These are phyloP conservation scores for Sarcophilus harrisii DNA, from an alignment of 2,797 vertebrate species.

Conservation along the genomic window DNA sequence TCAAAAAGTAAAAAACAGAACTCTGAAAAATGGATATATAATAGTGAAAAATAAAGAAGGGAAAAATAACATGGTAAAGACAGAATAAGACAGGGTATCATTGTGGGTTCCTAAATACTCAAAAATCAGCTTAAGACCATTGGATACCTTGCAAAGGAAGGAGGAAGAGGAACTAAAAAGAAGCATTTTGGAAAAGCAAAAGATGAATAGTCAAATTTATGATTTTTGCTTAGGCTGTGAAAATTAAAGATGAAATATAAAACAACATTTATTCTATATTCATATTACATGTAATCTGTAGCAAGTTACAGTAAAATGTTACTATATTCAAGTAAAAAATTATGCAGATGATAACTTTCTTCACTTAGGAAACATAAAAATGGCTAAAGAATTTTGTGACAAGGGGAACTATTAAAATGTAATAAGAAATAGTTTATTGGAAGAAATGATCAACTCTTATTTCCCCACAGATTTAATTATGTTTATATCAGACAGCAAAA, in stretches of 20 bases:
- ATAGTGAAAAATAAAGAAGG: background rate
- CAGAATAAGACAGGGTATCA: background rate
- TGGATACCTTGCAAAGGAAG: background rate
- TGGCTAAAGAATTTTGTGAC: background rate
- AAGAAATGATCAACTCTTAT: background rate
- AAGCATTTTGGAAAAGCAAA: background rate
- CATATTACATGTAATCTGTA: background rate
- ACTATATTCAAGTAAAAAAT: background rate
- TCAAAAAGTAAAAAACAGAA: background rate
- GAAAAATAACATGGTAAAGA: background rate
- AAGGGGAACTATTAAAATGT: background rate
- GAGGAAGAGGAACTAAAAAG: background rate
- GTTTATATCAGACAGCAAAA: background rate
- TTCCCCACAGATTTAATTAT: background rate
- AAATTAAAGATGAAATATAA: background rate
- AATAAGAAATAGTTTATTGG: background rate
- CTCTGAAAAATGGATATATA: background rate
- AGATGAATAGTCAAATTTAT: background rate
- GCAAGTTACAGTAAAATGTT: background rate
- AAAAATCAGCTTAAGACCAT: background rate
- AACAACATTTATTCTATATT: background rate
- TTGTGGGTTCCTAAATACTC: background rate
- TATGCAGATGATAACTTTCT: background rate
- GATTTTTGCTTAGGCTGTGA: background rate
- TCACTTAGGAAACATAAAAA: background rate